Evolutionary conservation across 2,113 vertebrate species (phyloP).

Genomic region (Penelope pileata): DNA sequence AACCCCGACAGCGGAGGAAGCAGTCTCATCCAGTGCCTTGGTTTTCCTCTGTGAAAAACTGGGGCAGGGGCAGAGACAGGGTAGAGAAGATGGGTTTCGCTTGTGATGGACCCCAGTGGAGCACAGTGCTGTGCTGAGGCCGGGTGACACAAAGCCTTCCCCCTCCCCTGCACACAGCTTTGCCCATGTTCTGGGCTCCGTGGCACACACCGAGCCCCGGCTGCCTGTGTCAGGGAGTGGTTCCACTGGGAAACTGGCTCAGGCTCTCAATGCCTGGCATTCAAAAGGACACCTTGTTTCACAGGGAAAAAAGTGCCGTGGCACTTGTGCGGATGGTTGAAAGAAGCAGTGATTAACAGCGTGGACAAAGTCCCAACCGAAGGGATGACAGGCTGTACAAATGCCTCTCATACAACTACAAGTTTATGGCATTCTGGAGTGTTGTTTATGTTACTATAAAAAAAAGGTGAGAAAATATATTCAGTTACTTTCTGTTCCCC

Average conservation of each 20-base stretch:
- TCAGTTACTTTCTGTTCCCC: constrained; percentile 77
- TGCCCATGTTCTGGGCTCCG: too few relatives aligned
- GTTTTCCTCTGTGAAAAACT: background rate
- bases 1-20: background rate
- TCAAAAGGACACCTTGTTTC: background rate
- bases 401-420: constrained; percentile 46
- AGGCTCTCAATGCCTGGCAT: background rate
- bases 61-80: background rate
- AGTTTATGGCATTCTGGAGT: constrained; percentile 74
- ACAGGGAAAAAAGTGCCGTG: background rate
- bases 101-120: background rate
- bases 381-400: constrained; percentile 64
- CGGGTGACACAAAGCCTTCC: background rate
- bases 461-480: constrained; percentile 82
- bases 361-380: constrained; percentile 62
- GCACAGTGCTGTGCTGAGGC: background rate
- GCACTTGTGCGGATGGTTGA: constrained; percentile 57
- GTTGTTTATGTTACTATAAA: constrained; percentile 80
- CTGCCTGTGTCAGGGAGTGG: background rate
- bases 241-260: background rate
- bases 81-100: background rate
- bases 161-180: too few relatives aligned
- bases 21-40: background rate
- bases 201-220: rapidly evolving
- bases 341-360: constrained; percentile 46